Evolutionary conservation across 2,797 vertebrate species (phyloP).

Genomic region (Ctenosaura bakeri): DNA sequence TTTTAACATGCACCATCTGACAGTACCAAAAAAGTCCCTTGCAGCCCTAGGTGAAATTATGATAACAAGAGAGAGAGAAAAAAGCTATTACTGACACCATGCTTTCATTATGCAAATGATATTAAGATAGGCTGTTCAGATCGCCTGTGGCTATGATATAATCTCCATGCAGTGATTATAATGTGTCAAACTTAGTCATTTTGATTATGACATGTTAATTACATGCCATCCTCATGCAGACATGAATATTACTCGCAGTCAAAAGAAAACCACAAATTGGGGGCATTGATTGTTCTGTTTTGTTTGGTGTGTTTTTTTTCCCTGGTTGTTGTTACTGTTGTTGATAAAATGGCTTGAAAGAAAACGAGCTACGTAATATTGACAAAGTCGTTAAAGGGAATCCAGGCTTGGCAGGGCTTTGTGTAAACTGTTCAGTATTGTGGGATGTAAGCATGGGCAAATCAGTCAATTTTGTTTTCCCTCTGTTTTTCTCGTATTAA

Average conservation of each 20-base stretch:
- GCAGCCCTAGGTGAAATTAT: constrained; percentile 99
- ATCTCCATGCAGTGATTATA: constrained; percentile 99
- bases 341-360: constrained; percentile 79
- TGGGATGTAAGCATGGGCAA: not conserved
- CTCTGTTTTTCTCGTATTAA: not conserved
- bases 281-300: constrained; percentile 76
- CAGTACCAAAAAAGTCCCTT: constrained; percentile 85
- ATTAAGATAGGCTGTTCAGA: constrained; percentile 94
- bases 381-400: constrained; percentile 70
- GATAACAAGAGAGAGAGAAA: constrained; percentile 96
- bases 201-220: constrained; percentile 99
- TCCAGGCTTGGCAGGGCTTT: constrained; percentile 12
- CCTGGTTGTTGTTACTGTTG: constrained; percentile 37
- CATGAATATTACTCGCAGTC: constrained; percentile 90
- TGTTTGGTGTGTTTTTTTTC: constrained; percentile 58
- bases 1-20: constrained; percentile 91
- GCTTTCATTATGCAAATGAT: constrained; percentile 99
- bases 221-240: constrained; percentile 95
- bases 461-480: not conserved
- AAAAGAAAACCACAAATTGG: constrained; percentile 87
- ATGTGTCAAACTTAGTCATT: constrained; percentile 98
- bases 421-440: not conserved
- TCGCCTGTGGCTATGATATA: constrained; percentile 94
- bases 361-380: constrained; percentile 70
- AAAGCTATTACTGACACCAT: constrained; percentile 99